Evolutionary conservation across 37 sponge, comb jelly and placozoan genomes (phyloP), one percentile per base, ranked within the genome.

Genomic region (Axinella damicornis): DNA sequence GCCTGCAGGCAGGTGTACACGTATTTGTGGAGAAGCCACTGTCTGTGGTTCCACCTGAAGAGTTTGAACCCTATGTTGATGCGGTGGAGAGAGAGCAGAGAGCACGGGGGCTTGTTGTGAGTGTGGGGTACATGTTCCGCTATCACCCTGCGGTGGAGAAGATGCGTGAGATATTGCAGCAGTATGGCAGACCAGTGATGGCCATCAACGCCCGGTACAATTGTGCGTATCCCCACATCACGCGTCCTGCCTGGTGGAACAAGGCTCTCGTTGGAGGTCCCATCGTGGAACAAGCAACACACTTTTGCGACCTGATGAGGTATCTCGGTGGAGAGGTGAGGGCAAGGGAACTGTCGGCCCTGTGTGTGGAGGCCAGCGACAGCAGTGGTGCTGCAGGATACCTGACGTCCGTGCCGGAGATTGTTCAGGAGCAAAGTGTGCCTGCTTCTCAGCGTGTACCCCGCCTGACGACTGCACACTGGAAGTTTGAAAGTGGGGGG

Each of bases 201-300:
- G 59, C 57, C 52, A 38, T 95, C 2, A 82, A 85, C 57, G 89
- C 87, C 17, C 65, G 83, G 2, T 95, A 95, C 80, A 84, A 79
- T 61, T 91, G 89, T 65, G 82, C 92, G 15, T 91, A 88, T 37
- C 78, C 89, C 0, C 82, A 77, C 36, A 53, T 85, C 52, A 63
- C 77, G 53, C 83, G 86, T 39, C 87, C 89, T 5, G 79, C 85
- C 55, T 92, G 92, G 95, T 95, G 95, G 95, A 63, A 91, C 76
- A 73, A 53, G 59, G 55, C n/a, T 14, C 37, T 66, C 32, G 91
- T 90, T 53, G 95, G 92, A 2, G 95, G 95, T 13, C 95, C 95
- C 18, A 88, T 95, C 58, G 90, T 95, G n/a, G 95, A 95, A 68
- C 95, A 95, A 76, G 95, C 92, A 14, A 95, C 95, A 30, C 95